phyloP scores from a whole-genome alignment of 2,888 invertebrate genomes.

The Crocallis elinguaria region DNA sequence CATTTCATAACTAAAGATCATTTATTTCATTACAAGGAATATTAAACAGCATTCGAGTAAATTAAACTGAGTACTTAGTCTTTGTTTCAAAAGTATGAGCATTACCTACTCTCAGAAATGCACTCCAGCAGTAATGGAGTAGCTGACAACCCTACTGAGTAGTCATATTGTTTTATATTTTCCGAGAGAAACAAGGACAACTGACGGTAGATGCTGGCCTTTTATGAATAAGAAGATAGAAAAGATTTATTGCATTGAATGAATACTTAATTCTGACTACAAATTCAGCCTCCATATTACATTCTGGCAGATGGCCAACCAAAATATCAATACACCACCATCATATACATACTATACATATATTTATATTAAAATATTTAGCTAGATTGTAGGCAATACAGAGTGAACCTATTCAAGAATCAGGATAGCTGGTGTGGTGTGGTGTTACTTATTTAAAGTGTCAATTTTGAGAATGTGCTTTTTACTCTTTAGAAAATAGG shows the following conservation, averaged over 20 bases:
- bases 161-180: constrained; percentile 41
- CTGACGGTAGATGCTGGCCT: constrained; percentile 40
- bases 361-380: constrained; percentile 29
- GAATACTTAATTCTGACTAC: constrained; percentile 70
- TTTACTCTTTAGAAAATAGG: too few species aligned
- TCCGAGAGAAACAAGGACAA: constrained; percentile 51
- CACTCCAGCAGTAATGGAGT: constrained; percentile 1
- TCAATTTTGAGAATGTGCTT: too few species aligned
- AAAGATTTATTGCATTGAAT: constrained; percentile 72
- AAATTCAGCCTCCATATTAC: constrained; percentile 65
- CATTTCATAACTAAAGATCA: too few species aligned
- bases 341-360: constrained; percentile 51
- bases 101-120: constrained; percentile 3
- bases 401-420: not conserved
- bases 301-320: constrained; percentile 65
- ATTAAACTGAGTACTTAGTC: too few species aligned
- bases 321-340: constrained; percentile 68
- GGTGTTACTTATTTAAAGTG: too few species aligned
- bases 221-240: constrained; percentile 70
- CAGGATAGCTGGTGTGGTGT: too few species aligned
- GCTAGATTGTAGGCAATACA: constrained; percentile 7
- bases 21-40: too few species aligned
- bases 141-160: constrained; percentile 24
- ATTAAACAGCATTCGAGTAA: too few species aligned
- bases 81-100: not conserved